A percentile compares a stretch with the other conserved stretches of the same genome.
Conservation (phyloP, 2,113 vertebrate genomes). For the Myocastor coypus region DNA sequence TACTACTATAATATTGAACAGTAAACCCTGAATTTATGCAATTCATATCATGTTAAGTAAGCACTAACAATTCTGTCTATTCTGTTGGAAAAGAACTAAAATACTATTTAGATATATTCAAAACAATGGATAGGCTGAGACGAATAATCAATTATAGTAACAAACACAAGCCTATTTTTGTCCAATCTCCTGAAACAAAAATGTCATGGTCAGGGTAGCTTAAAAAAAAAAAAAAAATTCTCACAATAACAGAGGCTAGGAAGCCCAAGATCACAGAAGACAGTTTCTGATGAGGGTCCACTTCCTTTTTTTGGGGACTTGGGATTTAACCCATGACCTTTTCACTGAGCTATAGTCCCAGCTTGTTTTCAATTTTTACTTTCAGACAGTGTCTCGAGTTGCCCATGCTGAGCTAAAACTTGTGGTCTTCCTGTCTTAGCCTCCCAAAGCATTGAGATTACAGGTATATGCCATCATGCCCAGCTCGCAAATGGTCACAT, state of each 20-base stretch:
- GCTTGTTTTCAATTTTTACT: neutral
- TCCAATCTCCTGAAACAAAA: neutral
- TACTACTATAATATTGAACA: neutral
- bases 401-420: neutral
- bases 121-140: conserved; percentile 27
- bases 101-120: neutral
- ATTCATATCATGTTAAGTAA: neutral
- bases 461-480: neutral
- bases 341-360: neutral
- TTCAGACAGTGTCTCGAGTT: neutral
- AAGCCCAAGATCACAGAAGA: neutral
- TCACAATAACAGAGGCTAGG: neutral
- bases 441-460: neutral
- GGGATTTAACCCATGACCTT: neutral
- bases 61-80: neutral
- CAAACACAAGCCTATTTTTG: conserved; percentile 6
- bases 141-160: conserved; percentile 39
- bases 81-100: conserved; percentile 24
- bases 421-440: neutral
- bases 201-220: neutral
- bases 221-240: neutral
- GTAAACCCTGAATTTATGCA: neutral
- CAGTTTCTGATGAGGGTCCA: neutral
- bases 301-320: neutral
- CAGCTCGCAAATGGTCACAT: neutral